These are phyloP conservation scores for Amphipyra berbera DNA, from an alignment of 2,888 invertebrate species.

Conservation along the genomic window DNA sequence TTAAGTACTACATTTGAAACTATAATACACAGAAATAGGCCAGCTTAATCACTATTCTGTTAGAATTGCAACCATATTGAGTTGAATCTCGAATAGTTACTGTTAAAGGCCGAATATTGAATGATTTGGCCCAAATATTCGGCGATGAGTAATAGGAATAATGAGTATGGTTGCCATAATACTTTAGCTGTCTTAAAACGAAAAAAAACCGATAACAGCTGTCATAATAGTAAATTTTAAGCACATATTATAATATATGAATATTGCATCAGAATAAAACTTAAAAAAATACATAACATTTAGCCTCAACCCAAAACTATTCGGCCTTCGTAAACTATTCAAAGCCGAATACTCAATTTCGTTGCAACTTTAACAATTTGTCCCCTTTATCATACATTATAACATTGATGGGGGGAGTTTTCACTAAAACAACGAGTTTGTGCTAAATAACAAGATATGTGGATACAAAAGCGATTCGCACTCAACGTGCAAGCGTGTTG, in stretches of 20 bases:
- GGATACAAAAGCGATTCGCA: conserved; percentile 35
- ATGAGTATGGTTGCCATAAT: background rate
- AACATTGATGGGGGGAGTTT: conserved; percentile 18
- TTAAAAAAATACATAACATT: conserved; percentile 1
- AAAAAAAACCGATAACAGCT: background rate
- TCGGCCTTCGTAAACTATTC: background rate
- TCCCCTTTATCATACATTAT: conserved; percentile 10
- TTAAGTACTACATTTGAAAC: conserved; percentile 51
- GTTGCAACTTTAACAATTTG: conserved; percentile 14
- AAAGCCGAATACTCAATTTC: conserved; percentile 17
- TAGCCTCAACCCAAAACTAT: too few species aligned
- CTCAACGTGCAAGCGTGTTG: background rate
- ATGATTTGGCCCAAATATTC: background rate
- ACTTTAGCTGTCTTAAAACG: too few species aligned
- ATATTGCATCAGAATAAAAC: too few species aligned
- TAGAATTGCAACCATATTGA: background rate
- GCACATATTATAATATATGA: too few species aligned
- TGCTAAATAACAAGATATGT: conserved; percentile 54
- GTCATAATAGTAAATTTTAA: too few species aligned
- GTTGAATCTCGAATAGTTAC: conserved; percentile 20
- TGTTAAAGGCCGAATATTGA: conserved; percentile 1
- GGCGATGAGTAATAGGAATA: background rate
- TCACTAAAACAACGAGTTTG: conserved; percentile 35
- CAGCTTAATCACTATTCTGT: conserved; percentile 33
- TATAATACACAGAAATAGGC: conserved; percentile 52